These are phyloP conservation scores for Lepidurus packardi DNA, from an alignment of 1,140 invertebrate genomes.

Conservation along the genomic window DNA sequence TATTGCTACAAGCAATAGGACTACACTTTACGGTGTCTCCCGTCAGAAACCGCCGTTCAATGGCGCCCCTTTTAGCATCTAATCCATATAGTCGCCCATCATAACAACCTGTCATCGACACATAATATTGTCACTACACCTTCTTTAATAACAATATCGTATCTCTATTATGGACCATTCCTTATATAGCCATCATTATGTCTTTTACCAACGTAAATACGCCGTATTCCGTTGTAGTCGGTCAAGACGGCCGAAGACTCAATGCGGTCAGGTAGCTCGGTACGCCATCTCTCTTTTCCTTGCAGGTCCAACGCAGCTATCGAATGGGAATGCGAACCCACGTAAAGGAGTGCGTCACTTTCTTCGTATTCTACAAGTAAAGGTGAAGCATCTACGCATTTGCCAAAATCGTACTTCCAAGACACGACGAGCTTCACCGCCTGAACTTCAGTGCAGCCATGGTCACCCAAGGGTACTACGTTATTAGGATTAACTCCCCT, in stretches of 20 bases:
- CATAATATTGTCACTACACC: not conserved
- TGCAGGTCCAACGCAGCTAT: slow-evolving; percentile 52
- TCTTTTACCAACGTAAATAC: slow-evolving; percentile 45
- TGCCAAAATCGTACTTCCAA: slow-evolving; percentile 59
- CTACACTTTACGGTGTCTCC: slow-evolving; percentile 60
- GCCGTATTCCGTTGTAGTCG: slow-evolving; percentile 38
- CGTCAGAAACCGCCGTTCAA: slow-evolving; percentile 58
- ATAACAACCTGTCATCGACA: slow-evolving; percentile 55
- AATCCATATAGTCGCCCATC: slow-evolving; percentile 60
- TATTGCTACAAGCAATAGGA: slow-evolving; percentile 47
- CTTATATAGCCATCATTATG: not conserved
- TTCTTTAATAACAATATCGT: too few species aligned
- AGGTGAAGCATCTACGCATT: slow-evolving; percentile 66
- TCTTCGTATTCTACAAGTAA: slow-evolving; percentile 48
- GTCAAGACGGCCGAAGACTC: slow-evolving; percentile 51
- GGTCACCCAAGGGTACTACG: not conserved
- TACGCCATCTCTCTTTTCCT: slow-evolving; percentile 44
- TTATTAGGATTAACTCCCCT: not conserved
- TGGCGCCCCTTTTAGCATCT: slow-evolving; percentile 48
- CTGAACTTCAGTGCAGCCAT: not conserved
- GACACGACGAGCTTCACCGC: slow-evolving; percentile 26
- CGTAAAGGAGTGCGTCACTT: slow-evolving; percentile 46
- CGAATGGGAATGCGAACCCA: slow-evolving; percentile 58
- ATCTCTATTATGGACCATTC: too few species aligned
- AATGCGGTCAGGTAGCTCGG: slow-evolving; percentile 50